Evolutionary conservation across 2,888 invertebrate species (phyloP), one percentile per base, ranked within the genome.

Genomic region (Clostera curtula): DNA sequence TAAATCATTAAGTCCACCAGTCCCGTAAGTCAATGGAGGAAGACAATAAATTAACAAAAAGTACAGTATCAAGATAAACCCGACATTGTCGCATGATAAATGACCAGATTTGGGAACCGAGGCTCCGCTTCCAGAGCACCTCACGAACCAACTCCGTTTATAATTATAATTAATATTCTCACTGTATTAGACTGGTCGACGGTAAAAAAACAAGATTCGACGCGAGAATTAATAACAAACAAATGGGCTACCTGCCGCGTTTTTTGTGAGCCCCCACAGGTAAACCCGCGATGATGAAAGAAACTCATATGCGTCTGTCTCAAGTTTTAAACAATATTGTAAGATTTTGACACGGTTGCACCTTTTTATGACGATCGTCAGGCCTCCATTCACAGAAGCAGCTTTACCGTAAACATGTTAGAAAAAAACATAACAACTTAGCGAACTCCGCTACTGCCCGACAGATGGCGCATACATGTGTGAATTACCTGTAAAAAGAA

Each of bases 91-190:
- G 73, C 79, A 72, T 80, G 83, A 82, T 79, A 76, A 75, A 82
- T 69, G 77, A 75, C 72, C 77, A 69, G 79, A 77, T 80, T 79
- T 75, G 61, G 66, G 63, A 71, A 68, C 69, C 58, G 68, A 75
- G 72, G 65, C 65, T 63, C 63, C 67, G 64, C 67, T 57, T 52
- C 61, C 64, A 58, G 59, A 54, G 63, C 68, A 68, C 67, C 71
- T 67, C 66, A 56, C 62, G 71, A 67, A 67, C 69, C 74, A 75
- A 55, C 56, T 62, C 72, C 76, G 82, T 75, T 82, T 79, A 82
- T 80, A 83, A 83, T 80, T 80, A 79, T 83, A 83, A 83, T 83
- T 83, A 83, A 83, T 83, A 83, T 77, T 82, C 83, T 76, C 74
- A 77, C 76, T 73, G 77, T 74, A 80, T 80, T 75, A 82, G 76